These are phyloP conservation scores for Tetragonula clypearis DNA, from an alignment of 1,140 invertebrate genomes.

Conservation along the genomic window DNA sequence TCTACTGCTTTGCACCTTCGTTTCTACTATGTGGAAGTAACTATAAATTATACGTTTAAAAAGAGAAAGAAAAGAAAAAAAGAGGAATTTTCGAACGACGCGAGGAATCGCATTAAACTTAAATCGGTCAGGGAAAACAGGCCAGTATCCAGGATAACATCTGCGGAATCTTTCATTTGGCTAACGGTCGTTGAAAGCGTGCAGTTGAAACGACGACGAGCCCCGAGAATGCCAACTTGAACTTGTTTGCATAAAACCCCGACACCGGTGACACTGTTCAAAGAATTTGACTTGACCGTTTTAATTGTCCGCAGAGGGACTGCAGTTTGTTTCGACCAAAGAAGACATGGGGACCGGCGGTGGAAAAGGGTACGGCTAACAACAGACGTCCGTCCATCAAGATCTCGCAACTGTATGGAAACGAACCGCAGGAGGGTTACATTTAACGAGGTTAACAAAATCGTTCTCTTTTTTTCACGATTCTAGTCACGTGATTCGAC, in stretches of 20 bases:
- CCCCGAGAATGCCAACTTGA: background rate
- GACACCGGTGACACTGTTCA: background rate
- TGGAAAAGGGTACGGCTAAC: slow-evolving; percentile 24
- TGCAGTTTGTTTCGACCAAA: slow-evolving; percentile 72
- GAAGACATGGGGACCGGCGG: slow-evolving; percentile 71
- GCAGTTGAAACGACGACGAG: background rate
- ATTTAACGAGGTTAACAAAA: background rate
- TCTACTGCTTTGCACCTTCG: too few relatives aligned
- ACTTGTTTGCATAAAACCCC: slow-evolving; percentile 19
- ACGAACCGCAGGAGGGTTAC: background rate
- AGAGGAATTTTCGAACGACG: background rate
- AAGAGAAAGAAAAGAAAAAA: too few relatives aligned
- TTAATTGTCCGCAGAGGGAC: slow-evolving; percentile 74
- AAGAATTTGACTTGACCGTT: slow-evolving; percentile 55
- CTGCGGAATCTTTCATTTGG: slow-evolving; percentile 10
- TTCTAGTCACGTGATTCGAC: background rate
- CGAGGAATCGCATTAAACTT: background rate
- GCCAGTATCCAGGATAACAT: background rate
- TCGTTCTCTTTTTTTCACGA: background rate
- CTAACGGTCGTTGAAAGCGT: background rate
- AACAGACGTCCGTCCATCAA: slow-evolving; percentile 34
- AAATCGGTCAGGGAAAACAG: background rate
- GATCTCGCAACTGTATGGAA: background rate
- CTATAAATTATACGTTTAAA: too few relatives aligned
- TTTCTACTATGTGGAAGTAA: too few relatives aligned